Conservation (phyloP, 2,797 vertebrate species). For the Rhinatrema bivittatum region DNA sequence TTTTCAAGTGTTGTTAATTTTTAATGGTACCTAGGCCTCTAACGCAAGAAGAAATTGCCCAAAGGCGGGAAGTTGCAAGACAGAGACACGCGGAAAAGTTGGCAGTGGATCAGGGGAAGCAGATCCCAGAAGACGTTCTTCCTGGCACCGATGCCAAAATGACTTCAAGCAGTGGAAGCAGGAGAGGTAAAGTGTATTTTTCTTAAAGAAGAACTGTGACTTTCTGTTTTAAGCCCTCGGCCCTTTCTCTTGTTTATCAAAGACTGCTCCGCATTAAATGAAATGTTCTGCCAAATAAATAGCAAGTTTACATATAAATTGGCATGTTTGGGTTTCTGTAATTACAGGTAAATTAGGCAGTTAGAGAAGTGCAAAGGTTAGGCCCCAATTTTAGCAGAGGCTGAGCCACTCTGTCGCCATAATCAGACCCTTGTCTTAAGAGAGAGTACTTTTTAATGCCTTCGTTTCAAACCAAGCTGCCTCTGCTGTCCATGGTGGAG, state of each 20-base stretch:
- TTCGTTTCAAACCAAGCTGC: too few species aligned
- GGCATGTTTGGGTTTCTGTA: background rate
- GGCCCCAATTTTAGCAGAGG: background rate
- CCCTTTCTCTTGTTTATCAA: background rate
- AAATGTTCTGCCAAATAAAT: too few species aligned
- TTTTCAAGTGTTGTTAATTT: background rate
- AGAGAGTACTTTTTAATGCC: too few species aligned
- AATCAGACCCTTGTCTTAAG: background rate
- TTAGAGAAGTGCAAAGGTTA: background rate
- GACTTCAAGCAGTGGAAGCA: slow-evolving; percentile 10
- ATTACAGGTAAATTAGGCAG: background rate
- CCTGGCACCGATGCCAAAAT: slow-evolving; percentile 18
- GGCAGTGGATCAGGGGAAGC: slow-evolving; percentile 46
- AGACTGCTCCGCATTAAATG: too few species aligned
- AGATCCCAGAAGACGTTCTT: slow-evolving; percentile 17
- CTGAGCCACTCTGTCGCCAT: background rate
- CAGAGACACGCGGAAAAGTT: slow-evolving; percentile 75
- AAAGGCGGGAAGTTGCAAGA: slow-evolving; percentile 70
- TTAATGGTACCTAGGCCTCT: slow-evolving; percentile 57
- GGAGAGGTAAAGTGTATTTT: slow-evolving; percentile 41
- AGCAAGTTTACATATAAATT: background rate
- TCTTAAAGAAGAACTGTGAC: background rate
- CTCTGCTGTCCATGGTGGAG: background rate
- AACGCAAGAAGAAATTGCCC: slow-evolving; percentile 78
- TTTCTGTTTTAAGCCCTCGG: background rate